Base-by-base conservation (phyloP, 2,888 invertebrate genomes). In the Epistrophe eligans region DNA sequence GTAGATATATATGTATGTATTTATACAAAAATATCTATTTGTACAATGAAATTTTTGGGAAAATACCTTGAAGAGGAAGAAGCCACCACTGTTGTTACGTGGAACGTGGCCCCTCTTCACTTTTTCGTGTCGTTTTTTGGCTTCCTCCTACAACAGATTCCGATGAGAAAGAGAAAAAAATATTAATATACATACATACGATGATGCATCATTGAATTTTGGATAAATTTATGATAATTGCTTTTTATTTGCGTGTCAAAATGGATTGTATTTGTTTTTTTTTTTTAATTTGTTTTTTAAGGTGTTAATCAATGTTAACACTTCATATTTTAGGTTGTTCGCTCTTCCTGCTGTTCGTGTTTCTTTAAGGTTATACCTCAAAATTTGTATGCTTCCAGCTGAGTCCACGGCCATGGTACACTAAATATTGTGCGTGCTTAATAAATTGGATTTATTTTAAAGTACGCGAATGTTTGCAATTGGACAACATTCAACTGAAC, bases 31-130 rank as follows among this genome's bases (percentile, higher is more conserved):
- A 52, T 77, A 58, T 58, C 19, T 77, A 64, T 70, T 70, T 64
- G 77, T 73, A 76, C 62, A 70, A 79, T 79, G 76, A 72, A 83
- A 76, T 83, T 79, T 87, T 83, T 83, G 83, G 79, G 87, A 87
- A 87, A 83, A 87, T 87, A 87, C 87, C 87, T 83, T 83, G 60
- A 66, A 73, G 83, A 87, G 85, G 85, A 85, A 85, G 52, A n/a
- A n/a, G n/a, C n/a, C 77, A 35, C 48, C 35, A n/a, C 40, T 28
- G 55, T 17, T 79, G 79, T 87, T 87, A 87, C 87, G 85, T 85
- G 72, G 58, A 35, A 71, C 79, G 71, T 82, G 55, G 67, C 40
- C 60, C 40, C 43, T 43, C 58, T 50, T 48, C 60, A 43, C 50
- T 32, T 32, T 43, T 60, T 66, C 40, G 60, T 19, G 11, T n/a